Evolutionary conservation across 2,797 vertebrate species (phyloP).

Genomic region (Aldrovandia affinis): DNA sequence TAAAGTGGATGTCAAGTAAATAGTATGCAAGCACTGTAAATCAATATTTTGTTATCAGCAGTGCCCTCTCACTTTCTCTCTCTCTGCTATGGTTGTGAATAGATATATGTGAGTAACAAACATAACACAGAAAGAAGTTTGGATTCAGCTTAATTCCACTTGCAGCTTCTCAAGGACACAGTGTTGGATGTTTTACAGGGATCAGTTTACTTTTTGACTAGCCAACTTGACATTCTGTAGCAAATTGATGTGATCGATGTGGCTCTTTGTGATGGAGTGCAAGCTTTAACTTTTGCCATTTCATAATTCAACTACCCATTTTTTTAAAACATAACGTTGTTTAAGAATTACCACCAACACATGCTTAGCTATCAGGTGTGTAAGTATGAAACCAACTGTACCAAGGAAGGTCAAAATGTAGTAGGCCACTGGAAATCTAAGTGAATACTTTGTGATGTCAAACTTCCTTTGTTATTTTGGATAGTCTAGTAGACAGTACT

Average conservation of each 20-base stretch:
- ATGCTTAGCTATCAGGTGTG: not conserved
- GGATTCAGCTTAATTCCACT: not conserved
- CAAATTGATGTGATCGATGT: not conserved
- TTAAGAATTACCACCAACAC: not conserved
- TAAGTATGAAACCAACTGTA: not conserved
- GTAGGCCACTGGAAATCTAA: not conserved
- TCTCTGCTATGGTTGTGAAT: not conserved
- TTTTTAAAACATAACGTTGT: not conserved
- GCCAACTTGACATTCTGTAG: not conserved
- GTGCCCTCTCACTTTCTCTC: not conserved
- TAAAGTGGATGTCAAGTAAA: not conserved
- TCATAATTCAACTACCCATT: not conserved
- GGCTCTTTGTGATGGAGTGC: not conserved
- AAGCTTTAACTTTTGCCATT: not conserved
- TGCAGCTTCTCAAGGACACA: not conserved
- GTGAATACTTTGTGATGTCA: not conserved
- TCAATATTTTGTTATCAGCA: not conserved
- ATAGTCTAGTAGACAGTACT: not conserved
- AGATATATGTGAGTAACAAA: not conserved
- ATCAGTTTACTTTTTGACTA: not conserved
- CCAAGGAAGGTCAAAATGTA: not conserved
- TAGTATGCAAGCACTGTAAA: not conserved
- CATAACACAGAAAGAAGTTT: not conserved
- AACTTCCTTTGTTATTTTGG: not conserved
- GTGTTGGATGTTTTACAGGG: not conserved